These are phyloP conservation scores for Podarcis muralis DNA, from an alignment of 2,113 vertebrate species.

Conservation along the genomic window DNA sequence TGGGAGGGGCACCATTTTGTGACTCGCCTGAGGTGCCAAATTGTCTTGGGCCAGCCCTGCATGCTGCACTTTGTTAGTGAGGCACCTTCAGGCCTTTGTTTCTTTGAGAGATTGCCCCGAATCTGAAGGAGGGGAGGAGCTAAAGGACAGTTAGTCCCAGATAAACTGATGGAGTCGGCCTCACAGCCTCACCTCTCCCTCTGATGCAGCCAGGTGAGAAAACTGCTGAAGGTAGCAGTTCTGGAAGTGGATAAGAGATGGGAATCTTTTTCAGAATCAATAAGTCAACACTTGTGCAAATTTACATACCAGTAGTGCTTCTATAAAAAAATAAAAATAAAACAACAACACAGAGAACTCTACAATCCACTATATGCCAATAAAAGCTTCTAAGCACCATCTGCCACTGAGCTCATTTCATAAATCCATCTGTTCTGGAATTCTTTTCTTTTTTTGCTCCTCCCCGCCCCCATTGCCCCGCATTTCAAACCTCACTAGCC, in stretches of 20 bases:
- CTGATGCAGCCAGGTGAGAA: background rate
- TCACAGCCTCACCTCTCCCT: background rate
- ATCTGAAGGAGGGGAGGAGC: background rate
- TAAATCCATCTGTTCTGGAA: slow-evolving; percentile 48
- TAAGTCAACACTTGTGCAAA: background rate
- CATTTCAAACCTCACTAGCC: slow-evolving; percentile 7
- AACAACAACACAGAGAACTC: background rate
- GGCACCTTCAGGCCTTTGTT: no score
- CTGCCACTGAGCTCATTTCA: slow-evolving; percentile 52
- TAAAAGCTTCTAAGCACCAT: slow-evolving; percentile 53
- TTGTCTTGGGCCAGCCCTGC: no score
- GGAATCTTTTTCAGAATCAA: background rate
- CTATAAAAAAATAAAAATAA: background rate
- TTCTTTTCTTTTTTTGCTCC: background rate
- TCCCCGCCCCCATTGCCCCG: background rate
- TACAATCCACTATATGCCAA: background rate
- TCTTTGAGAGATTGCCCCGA: no score
- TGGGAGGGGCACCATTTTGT: no score
- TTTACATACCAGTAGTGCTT: background rate
- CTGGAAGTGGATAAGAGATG: background rate
- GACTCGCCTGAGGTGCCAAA: no score
- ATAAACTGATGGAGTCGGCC: background rate
- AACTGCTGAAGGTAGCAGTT: background rate
- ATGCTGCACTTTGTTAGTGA: no score
- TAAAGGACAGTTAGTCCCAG: background rate